phyloP scores from a whole-genome alignment of 2,113 vertebrate species.

The Larimichthys crocea region DNA sequence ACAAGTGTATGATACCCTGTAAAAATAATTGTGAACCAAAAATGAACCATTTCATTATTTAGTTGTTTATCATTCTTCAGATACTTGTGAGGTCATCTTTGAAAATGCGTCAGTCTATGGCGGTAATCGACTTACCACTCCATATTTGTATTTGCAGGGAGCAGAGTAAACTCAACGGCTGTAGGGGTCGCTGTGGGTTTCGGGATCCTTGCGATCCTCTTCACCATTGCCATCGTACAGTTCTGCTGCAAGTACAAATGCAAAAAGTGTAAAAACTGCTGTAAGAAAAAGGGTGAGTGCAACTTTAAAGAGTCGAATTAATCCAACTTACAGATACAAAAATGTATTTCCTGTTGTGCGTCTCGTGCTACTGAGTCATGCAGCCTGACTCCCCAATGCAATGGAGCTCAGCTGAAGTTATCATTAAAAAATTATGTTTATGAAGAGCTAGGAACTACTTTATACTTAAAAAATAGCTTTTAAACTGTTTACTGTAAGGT shows the following conservation, averaged over 20 bases:
- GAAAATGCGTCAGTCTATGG: not conserved
- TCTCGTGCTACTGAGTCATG: not conserved
- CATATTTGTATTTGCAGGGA: slow-evolving; percentile 59
- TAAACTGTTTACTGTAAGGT: not conserved
- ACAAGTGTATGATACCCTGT: not conserved
- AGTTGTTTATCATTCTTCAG: slow-evolving; percentile 2
- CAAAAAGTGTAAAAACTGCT: slow-evolving; percentile 70
- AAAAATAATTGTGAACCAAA: not conserved
- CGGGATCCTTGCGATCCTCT: slow-evolving; percentile 72
- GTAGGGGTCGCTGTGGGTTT: slow-evolving; percentile 78
- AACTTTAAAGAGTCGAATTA: not conserved
- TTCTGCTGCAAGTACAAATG: slow-evolving; percentile 78
- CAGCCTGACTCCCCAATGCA: not conserved
- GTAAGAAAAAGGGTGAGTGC: slow-evolving; percentile 77
- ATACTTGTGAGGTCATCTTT: not conserved
- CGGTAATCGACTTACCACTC: not conserved
- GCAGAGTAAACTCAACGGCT: slow-evolving; percentile 59
- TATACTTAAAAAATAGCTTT: not conserved
- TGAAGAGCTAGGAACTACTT: not conserved
- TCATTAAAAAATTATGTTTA: not conserved
- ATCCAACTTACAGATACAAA: not conserved
- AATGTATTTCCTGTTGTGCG: not conserved
- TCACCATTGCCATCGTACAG: slow-evolving; percentile 72
- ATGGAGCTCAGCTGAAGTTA: not conserved
- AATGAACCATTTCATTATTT: not conserved